Percentiles rank a stretch among this genome's conserved stretches.
Conservation (phyloP, 2,797 vertebrate genomes). For the Thamnophis elegans region DNA sequence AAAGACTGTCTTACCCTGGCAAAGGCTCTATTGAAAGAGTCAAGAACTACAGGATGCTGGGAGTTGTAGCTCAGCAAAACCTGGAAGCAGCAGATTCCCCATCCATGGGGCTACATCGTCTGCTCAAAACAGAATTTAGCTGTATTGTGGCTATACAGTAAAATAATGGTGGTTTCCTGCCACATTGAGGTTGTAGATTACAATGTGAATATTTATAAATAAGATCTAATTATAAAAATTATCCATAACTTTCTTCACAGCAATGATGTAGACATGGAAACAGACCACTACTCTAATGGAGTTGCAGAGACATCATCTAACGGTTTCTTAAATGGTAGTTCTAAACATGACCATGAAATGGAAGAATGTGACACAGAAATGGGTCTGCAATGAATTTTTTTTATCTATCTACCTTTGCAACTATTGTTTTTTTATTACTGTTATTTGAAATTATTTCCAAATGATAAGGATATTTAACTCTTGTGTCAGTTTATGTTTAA, state of each 20-base stretch:
- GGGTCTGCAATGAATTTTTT: slow-evolving; percentile 85
- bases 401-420: slow-evolving; percentile 72
- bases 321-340: slow-evolving; percentile 96
- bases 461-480: slow-evolving; percentile 23
- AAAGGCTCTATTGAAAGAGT: background rate
- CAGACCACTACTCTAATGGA: slow-evolving; percentile 96
- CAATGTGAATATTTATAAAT: slow-evolving; percentile 9
- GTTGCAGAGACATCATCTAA: slow-evolving; percentile 94
- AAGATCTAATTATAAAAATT: background rate
- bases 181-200: background rate
- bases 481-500: background rate
- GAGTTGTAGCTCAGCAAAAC: background rate
- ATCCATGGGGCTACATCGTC: background rate
- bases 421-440: slow-evolving; percentile 68
- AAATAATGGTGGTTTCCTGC: background rate
- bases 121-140: background rate
- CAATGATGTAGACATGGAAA: slow-evolving; percentile 97
- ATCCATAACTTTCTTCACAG: slow-evolving; percentile 67
- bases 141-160: background rate
- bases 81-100: background rate
- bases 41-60: background rate
- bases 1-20: background rate
- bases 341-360: slow-evolving; percentile 88
- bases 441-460: slow-evolving; percentile 73
- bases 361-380: slow-evolving; percentile 97